Base-by-base conservation (phyloP, 1,140 invertebrate species). In the Magallana angulata region DNA sequence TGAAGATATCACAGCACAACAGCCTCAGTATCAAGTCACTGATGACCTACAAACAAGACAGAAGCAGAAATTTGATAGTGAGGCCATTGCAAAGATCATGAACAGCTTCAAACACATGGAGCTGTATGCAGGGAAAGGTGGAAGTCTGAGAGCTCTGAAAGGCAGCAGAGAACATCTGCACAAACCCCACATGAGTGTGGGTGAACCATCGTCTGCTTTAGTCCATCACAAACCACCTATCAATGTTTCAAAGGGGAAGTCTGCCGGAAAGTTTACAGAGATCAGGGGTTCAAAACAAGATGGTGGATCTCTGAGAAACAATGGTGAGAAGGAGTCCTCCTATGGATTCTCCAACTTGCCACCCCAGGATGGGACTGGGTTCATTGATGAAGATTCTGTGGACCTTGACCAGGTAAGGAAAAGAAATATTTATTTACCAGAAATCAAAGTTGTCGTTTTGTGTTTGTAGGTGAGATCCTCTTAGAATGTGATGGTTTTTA, bases 71-170 rank as follows among this genome's bases (percentile, higher is more conserved):
- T 90, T 90, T 4, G 91, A 91, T 89, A 90, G 87, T 64, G 89
- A 92, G 82, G 91, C 92, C 62, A 85, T 93, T 82, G 91, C 88
- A 30, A 92, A 90, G 82, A 92, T 94, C 8, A 91, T 93, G 88
- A 92, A 92, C 85, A 92, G 91, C 57, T 92, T 93, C 82, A 89
- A 87, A 56, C 90, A 93, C 59, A 93, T 93, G 92, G 92, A 93
- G 84, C 90, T 93, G 14, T 92, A 92, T 88, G 91, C 91, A 86
- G 89, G 89, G 9, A 87, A 58, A 89, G 89, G 82, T 68, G 89
- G 30, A 86, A 85, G 59, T 90, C 86, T 68, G 86, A 84, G 62
- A 81, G 60, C 12, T 57, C 62, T 62, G 71, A 82, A 57, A 57
- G 12, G 58, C 68, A 18, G 12, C 11, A 36, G 56, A 24, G 71